Conservation (phyloP, 2,797 vertebrate genomes). For the Phylloscopus collybita region DNA sequence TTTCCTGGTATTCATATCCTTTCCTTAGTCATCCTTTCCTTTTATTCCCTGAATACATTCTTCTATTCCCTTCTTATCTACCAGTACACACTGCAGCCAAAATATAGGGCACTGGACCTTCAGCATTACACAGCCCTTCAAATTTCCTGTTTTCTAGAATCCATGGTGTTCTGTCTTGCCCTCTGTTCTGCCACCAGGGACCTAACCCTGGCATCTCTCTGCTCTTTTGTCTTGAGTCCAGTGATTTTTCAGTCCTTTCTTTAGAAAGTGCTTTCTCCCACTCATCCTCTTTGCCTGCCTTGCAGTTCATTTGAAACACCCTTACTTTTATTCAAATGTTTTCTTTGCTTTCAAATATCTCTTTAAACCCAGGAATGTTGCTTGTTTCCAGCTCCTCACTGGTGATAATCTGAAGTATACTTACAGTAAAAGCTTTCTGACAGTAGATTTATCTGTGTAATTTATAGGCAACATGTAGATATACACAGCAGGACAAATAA, state of each 20-base stretch:
- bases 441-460: neutral
- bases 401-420: neutral
- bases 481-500: neutral
- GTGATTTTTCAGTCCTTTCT: neutral
- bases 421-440: neutral
- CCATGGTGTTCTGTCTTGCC: neutral
- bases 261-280: neutral
- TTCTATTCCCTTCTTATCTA: neutral
- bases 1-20: neutral
- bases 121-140: neutral
- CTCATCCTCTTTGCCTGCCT: neutral
- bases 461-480: neutral
- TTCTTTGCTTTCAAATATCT: neutral
- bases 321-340: neutral
- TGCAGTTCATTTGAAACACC: neutral
- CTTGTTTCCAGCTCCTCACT: neutral
- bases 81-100: neutral
- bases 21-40: neutral
- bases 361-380: neutral
- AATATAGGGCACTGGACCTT: accelerated
- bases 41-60: neutral
- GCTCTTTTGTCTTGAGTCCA: neutral
- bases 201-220: neutral
- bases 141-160: neutral
- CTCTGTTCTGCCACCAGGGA: neutral